phyloP scores from a whole-genome alignment of 2,797 vertebrate genomes.

The Sternotherus odoratus region DNA sequence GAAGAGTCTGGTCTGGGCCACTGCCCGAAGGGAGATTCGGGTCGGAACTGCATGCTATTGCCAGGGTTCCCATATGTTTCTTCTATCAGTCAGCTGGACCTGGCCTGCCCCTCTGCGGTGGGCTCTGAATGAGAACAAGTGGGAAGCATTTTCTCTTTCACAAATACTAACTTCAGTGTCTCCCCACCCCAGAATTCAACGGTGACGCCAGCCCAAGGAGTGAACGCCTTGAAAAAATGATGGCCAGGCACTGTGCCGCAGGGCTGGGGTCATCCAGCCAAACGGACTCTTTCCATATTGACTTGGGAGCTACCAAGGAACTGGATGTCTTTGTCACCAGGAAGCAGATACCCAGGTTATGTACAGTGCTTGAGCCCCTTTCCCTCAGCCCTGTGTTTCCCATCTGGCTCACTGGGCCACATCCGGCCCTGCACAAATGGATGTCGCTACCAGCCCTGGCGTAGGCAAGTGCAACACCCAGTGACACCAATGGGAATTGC shows the following conservation, averaged over 20 bases:
- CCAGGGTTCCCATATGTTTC: neutral
- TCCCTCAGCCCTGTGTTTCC: neutral
- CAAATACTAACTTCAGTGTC: neutral
- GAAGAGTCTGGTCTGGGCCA: neutral
- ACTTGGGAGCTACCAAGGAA: neutral
- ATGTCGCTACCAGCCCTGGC: neutral
- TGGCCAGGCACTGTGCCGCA: neutral
- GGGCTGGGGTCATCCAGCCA: slow-evolving; percentile 11
- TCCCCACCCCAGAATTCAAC: slow-evolving; percentile 43
- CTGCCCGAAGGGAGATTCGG: neutral
- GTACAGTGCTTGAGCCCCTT: neutral
- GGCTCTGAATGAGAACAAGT: accelerated
- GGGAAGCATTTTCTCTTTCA: accelerated
- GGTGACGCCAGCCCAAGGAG: slow-evolving; percentile 15
- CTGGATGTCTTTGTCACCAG: neutral
- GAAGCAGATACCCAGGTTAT: neutral
- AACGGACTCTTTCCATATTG: neutral
- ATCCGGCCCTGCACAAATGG: neutral
- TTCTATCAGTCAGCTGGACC: neutral
- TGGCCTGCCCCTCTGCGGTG: neutral
- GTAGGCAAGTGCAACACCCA: neutral
- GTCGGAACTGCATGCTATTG: neutral
- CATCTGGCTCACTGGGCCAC: neutral
- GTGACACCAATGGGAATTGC: neutral
- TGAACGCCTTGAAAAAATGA: slow-evolving; percentile 42